Evolutionary conservation across 2,113 vertebrate species (phyloP), one percentile per base, ranked within the genome.

Genomic region (Centropus bengalensis): DNA sequence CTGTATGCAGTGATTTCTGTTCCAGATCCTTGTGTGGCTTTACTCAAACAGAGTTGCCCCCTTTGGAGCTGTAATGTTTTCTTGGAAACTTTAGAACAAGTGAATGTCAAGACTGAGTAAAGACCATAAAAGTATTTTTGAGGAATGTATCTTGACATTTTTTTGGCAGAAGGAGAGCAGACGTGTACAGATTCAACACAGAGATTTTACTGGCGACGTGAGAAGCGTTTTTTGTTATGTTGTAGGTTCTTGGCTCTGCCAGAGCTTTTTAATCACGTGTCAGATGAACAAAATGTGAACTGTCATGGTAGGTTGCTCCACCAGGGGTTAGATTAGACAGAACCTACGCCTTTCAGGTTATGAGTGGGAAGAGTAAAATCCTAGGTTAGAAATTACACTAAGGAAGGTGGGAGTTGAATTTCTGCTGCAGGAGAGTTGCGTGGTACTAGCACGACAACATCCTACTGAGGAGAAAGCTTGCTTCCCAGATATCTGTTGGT

Each of bases 81-180:
- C 82, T 81, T 92, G 97, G 96, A 96, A 97, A 95, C 86, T 93
- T 89, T 42, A 82, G 92, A 95, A 90, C 73, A 91, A 89, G 94
- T 88, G 93, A 95, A 94, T 92, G 92, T 96, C 58, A 47, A 86
- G 82, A 87, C 7, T 51, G 77, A 94, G 71, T 90, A 77, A 90
- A 95, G 70, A 87, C 67, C 66, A 47, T 82, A 60, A 52, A 95
- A 96, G 75, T 92, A 77, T 88, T 91, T 94, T 96, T 94, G 82
- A 91, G 77, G 95, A 97, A 97, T 94, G 94, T 68, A 62, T 81
- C 74, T 54, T 94, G 97, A 97, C 91, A 15, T 11, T 74, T 97
- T 95, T 63, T 96, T 97, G 97, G 97, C 97, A 96, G 91, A 58
- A 74, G 76, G 90, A 87, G 82, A 90, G 66, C 96, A 95, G 90